Base-by-base conservation (phyloP, 2,888 invertebrate species). In the Falcaria lacertinaria region DNA sequence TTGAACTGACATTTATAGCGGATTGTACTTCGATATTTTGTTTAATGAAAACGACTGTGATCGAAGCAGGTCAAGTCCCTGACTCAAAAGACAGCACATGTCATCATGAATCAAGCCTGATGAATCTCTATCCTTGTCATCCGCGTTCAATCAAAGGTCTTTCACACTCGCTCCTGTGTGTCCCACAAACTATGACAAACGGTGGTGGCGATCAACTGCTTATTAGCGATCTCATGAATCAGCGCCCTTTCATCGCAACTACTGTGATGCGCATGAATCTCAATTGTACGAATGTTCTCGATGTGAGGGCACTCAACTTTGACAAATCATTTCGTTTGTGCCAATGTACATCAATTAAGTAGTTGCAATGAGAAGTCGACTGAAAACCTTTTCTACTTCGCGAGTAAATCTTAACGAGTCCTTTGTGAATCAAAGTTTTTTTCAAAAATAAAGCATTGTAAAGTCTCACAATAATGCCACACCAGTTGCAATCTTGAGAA, bases 261-360 rank as follows among this genome's bases (percentile, higher is more conserved):
- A 57, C 54, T 50, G 45, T 65, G 67, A 69, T 64, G 51, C 43
- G 49, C 65, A 77, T 77, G 75, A 76, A 74, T 74, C 76, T 76
- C 78, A 77, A 78, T 78, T 76, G 64, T 45, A 43, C 40, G 17
- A 41, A 38, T 33, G 34, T 46, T 33, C 39, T 56, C 43, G 38
- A 16, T 39, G 51, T 43, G 44, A 51, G 55, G 51, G 38, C 60
- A 52, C 49, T 59, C 56, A 57, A 60, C 60, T 52, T 50, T 28
- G 28, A 28, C 28, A 11, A 11, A 28, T 11, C 28, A 11, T 28
- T 28, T 28, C 28, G 28, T 28, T 28, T 11, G 28, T 28, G 11
- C 28, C 28, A 28, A 28, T 28, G 28, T 7, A 28, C 28, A 28
- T 11, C 28, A 28, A 28, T 28, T 28, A 11, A 28, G 3, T 28